Conservation (phyloP, 2,888 invertebrate species). For the Serrognathus titanus region DNA sequence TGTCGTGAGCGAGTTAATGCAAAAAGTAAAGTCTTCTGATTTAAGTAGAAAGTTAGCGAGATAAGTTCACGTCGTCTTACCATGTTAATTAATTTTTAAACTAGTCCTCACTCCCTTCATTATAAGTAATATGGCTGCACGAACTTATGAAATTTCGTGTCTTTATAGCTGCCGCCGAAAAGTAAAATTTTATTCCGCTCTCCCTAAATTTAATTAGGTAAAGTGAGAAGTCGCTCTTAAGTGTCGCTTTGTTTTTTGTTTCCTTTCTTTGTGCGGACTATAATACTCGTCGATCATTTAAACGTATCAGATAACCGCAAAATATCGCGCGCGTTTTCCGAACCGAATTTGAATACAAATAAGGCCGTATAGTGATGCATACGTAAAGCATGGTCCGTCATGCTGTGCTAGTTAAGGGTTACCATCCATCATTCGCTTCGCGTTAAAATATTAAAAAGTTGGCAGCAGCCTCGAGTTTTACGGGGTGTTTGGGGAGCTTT, state of each 20-base stretch:
- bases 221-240: not conserved
- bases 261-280: no score
- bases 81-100: not conserved
- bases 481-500: slow-evolving; percentile 13
- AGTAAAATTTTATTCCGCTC: not conserved
- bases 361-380: slow-evolving; percentile 9
- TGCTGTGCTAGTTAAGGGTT: slow-evolving; percentile 26
- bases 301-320: not conserved
- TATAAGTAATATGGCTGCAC: not conserved
- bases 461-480: slow-evolving; percentile 10
- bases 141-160: not conserved
- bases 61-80: no score
- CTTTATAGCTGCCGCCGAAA: not conserved
- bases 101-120: not conserved
- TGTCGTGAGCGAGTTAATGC: no score
- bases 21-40: no score
- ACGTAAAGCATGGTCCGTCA: slow-evolving; percentile 24
- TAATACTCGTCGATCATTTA: not conserved
- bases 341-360: slow-evolving; percentile 15
- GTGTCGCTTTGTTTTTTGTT: no score
- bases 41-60: no score
- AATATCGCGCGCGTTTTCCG: not conserved
- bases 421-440: slow-evolving; percentile 30
- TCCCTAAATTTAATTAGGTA: not conserved
- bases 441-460: slow-evolving; percentile 30